These are phyloP conservation scores for Falco peregrinus DNA, from an alignment of 2,797 vertebrate species.

Conservation along the genomic window DNA sequence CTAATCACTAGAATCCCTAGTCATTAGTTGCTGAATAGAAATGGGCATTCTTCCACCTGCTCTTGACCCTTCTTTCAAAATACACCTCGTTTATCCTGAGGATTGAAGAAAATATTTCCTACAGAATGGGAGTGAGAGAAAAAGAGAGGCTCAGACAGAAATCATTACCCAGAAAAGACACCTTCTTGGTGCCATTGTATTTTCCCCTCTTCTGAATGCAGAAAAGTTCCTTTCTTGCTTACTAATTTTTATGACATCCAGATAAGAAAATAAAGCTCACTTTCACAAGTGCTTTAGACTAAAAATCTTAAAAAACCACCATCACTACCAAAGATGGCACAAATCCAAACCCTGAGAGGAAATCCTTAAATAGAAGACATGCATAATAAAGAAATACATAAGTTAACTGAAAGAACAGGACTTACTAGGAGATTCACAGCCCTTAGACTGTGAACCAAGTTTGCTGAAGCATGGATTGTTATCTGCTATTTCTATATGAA, in stretches of 20 bases:
- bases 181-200: not conserved
- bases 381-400: not conserved
- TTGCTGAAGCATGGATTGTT: not conserved
- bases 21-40: slow-evolving; percentile 12
- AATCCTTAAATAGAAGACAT: not conserved
- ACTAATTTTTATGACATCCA: not conserved
- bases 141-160: not conserved
- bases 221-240: not conserved
- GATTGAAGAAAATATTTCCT: not conserved
- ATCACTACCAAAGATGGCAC: not conserved
- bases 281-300: not conserved
- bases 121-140: not conserved
- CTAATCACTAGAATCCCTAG: not conserved
- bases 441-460: not conserved
- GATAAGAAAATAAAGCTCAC: not conserved
- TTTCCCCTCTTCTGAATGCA: not conserved
- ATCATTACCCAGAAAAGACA: not conserved
- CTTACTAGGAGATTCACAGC: not conserved
- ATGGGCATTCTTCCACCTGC: not conserved
- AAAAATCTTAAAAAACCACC: not conserved
- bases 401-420: not conserved
- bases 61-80: not conserved
- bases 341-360: not conserved
- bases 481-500: not conserved
- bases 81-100: not conserved